These are phyloP conservation scores for Zingel zingel DNA, from an alignment of 2,113 vertebrate species.

Conservation along the genomic window DNA sequence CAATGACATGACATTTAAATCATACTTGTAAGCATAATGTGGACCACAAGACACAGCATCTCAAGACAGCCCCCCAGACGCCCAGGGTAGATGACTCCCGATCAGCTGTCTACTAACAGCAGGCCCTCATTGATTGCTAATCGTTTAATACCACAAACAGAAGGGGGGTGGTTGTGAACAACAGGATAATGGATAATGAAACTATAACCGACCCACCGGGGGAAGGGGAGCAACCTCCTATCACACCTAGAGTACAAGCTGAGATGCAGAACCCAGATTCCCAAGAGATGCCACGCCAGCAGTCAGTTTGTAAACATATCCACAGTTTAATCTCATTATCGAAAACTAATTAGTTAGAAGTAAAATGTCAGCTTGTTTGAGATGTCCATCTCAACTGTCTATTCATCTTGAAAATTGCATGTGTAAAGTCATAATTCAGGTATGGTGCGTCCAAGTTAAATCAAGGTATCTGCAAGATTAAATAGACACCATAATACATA, in stretches of 20 bases:
- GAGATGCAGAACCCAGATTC: constrained; percentile 13
- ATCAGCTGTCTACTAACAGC: constrained; percentile 42
- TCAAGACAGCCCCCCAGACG: neutral
- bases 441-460: neutral
- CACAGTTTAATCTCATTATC: constrained; percentile 33
- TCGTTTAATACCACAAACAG: constrained; percentile 58
- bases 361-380: constrained; percentile 24
- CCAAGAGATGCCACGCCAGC: constrained; percentile 14
- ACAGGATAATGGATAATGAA: constrained; percentile 52
- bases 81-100: constrained; percentile 12
- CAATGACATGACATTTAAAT: neutral
- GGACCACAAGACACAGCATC: neutral
- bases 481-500: no score
- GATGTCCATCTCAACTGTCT: constrained; percentile 1
- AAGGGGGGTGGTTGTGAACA: constrained; percentile 35
- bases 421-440: neutral
- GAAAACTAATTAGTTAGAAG: constrained; percentile 16
- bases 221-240: constrained; percentile 44
- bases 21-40: neutral
- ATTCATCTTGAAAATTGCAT: neutral
- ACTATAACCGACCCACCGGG: constrained; percentile 36
- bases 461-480: neutral
- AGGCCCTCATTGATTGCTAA: constrained; percentile 48
- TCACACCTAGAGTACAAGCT: constrained; percentile 40
- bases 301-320: constrained; percentile 45